Base-by-base conservation (phyloP, 2,113 vertebrate species). In the Chelonoidis abingdonii region DNA sequence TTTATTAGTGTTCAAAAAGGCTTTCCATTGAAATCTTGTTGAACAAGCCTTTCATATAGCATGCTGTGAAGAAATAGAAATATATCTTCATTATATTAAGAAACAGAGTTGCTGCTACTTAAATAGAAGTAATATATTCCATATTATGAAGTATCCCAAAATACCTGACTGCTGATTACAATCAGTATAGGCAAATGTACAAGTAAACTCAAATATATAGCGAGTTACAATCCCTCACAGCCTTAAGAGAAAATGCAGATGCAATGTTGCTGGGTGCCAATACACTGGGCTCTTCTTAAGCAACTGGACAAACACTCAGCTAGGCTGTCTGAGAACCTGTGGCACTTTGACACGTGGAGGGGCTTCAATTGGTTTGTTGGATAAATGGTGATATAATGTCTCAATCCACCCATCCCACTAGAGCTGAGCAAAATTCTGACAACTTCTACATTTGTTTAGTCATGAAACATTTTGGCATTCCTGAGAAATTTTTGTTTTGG, bases 111-210 rank as follows among this genome's bases (percentile, higher is more conserved):
- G 62, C 41, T 44, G 3, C 24, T 44, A 44, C 41, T 27, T 47
- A 76, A 44, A 27, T 14, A 47, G 75, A 47, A 76, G 41, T 44
- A 14, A 12, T 38, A 14, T 29, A 35, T 2, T 22, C 22, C 0
- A 29, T 24, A 56, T 7, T 8, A 0, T 0, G 3, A 78, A 62
- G 12, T 47, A 76, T 29, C 0, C 2, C 54, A 0, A 6, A 44
- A 17, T 44, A 14, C 44, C 9, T 41, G 27, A 5, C 8, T 1
- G 1, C 8, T 1, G n/a, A 35, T 76, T 47, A 11, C n/a, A 54
- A 47, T 11, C 52, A 14, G 22, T 49, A 24, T 8, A 47, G 44
- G 44, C 57, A 65, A 65, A 65, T 11, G 21, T 35, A 8, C 8
- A 52, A 84, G 21, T 22, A 50, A 47, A 31, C 27, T 62, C 38